phyloP scores from a whole-genome alignment of 2,113 vertebrate genomes.

The Eretmochelys imbricata region DNA sequence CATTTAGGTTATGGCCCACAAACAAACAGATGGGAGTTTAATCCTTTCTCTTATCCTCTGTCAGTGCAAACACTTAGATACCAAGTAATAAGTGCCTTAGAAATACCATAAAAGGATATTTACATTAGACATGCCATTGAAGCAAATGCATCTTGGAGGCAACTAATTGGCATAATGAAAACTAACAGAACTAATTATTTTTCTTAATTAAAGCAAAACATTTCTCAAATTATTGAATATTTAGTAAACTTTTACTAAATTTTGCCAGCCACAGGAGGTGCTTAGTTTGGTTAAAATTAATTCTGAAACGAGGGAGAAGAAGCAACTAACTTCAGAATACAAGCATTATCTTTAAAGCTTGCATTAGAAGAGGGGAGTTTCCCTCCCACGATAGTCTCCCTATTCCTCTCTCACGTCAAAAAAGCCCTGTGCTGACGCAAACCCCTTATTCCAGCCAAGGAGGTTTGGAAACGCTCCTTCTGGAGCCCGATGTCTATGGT shows the following conservation, averaged over 20 bases:
- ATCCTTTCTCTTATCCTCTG: background rate
- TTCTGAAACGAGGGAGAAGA: no score
- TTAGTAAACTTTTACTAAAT: background rate
- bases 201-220: background rate
- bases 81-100: no score
- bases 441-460: background rate
- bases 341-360: background rate
- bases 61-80: background rate
- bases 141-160: background rate
- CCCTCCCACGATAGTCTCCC: background rate
- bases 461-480: no score
- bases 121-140: background rate
- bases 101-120: no score
- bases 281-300: background rate
- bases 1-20: background rate
- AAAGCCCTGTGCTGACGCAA: background rate
- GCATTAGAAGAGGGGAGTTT: background rate
- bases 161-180: background rate
- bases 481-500: no score
- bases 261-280: background rate
- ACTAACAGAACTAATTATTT: background rate
- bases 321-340: background rate
- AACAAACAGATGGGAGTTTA: background rate
- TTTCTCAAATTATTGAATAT: background rate
- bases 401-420: background rate